Percentiles rank a stretch among this genome's conserved stretches.
Evolutionary conservation across 2,888 invertebrate species (phyloP).

Genomic region (Blomia tropicalis): DNA sequence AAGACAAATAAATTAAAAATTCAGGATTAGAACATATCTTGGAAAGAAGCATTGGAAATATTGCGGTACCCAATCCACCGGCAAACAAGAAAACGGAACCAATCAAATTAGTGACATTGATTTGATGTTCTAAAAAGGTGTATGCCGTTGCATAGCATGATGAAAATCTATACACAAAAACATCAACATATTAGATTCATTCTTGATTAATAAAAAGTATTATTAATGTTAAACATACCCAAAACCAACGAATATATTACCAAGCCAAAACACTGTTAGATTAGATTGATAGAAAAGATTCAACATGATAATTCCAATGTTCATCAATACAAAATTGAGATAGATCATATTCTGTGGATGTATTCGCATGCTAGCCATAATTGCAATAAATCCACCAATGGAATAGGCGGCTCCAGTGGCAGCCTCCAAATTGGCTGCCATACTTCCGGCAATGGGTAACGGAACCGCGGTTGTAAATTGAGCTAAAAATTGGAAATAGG

Average conservation of each 20-base stretch:
- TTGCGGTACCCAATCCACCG: constrained; percentile 18
- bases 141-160: constrained; percentile 21
- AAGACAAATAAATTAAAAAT: background rate
- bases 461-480: constrained; percentile 19
- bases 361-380: background rate
- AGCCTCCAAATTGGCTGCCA: constrained; percentile 17
- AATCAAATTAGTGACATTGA: constrained; percentile 18
- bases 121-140: constrained; percentile 22
- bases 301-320: constrained; percentile 15
- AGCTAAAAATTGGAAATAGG: constrained; percentile 22
- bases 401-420: constrained; percentile 18
- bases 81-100: constrained; percentile 20
- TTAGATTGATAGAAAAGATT: background rate
- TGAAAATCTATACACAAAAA: constrained; percentile 7
- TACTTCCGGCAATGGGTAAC: constrained; percentile 13
- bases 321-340: constrained; percentile 18
- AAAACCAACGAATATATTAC: constrained; percentile 16
- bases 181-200: background rate
- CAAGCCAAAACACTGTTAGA: constrained; percentile 7
- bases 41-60: constrained; percentile 17
- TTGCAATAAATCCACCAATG: constrained; percentile 15
- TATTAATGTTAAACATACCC: constrained; percentile 12
- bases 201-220: background rate
- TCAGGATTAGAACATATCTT: background rate
- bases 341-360: constrained; percentile 20